Conservation (phyloP, 2,888 invertebrate species). For the Drosophila prostipennis region DNA sequence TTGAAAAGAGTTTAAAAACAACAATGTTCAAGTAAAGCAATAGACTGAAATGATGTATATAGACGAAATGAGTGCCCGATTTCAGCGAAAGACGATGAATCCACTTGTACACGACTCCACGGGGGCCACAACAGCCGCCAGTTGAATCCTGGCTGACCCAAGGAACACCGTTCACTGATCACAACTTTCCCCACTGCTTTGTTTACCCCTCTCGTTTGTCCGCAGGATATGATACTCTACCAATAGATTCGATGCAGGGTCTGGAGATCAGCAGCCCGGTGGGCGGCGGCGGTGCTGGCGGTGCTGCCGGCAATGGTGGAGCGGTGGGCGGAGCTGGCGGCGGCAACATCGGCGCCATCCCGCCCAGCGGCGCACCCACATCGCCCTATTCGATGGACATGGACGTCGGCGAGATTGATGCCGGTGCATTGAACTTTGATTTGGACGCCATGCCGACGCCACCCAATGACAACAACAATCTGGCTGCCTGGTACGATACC, state of each 20-base stretch:
- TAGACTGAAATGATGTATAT: neutral
- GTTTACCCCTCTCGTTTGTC: conserved; percentile 25
- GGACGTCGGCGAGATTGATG: conserved; percentile 92
- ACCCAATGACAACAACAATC: conserved; percentile 95
- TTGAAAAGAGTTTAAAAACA: neutral
- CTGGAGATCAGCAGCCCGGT: conserved; percentile 91
- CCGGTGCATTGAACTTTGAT: conserved; percentile 91
- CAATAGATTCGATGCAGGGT: conserved; percentile 98
- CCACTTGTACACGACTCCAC: conserved; percentile 19
- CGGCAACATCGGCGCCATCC: conserved; percentile 67
- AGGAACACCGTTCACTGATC: neutral
- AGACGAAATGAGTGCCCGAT: neutral
- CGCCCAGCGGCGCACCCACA: conserved; percentile 84
- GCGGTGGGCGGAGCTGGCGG: conserved; percentile 49
- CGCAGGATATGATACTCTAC: conserved; percentile 97
- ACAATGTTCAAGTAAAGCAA: too few species aligned
- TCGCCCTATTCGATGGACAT: conserved; percentile 93
- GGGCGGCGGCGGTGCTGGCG: conserved; percentile 78
- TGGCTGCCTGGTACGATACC: conserved; percentile 99
- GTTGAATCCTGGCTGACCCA: neutral
- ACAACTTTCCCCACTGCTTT: neutral
- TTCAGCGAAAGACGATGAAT: neutral
- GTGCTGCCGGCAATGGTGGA: conserved; percentile 60
- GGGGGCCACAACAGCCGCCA: neutral
- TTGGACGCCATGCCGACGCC: conserved; percentile 91